Evolutionary conservation across 2,113 vertebrate species (phyloP).

Genomic region (Malurus elegans): DNA sequence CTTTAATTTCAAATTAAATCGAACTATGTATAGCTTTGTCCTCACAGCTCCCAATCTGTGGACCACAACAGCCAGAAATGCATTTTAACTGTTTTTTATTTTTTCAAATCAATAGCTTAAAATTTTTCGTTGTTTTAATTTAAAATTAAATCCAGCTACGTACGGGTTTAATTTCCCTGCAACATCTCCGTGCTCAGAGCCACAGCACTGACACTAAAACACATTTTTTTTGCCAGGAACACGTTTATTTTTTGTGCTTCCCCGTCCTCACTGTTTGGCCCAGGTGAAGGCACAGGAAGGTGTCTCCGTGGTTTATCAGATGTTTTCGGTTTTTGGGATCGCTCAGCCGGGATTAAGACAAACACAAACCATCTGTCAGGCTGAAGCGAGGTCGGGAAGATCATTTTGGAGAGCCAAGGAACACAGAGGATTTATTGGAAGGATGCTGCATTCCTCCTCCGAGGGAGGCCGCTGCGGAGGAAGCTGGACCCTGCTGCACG

Average conservation of each 20-base stretch:
- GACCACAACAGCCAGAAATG: too few species aligned
- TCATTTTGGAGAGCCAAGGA: not conserved
- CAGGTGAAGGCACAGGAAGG: not conserved
- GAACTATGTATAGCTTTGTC: too few species aligned
- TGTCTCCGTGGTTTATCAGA: not conserved
- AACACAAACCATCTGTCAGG: slow-evolving; percentile 1
- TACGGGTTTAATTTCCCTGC: not conserved
- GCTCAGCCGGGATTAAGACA: not conserved
- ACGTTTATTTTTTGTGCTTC: not conserved
- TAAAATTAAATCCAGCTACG: too few species aligned
- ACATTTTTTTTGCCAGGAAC: not conserved
- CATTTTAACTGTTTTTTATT: too few species aligned
- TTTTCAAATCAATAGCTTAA: too few species aligned
- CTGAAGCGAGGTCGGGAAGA: not conserved
- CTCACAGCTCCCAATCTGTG: not conserved
- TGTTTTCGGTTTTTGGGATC: not conserved
- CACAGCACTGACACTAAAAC: not conserved
- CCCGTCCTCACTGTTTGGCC: not conserved
- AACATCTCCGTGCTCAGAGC: not conserved
- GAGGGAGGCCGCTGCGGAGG: not conserved
- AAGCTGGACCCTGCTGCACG: not conserved
- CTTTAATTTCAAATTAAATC: too few species aligned
- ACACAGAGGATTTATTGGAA: not conserved
- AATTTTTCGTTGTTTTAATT: too few species aligned
- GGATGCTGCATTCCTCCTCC: not conserved